Conservation (phyloP, 2,797 vertebrate genomes). For the Clangula hyemalis region DNA sequence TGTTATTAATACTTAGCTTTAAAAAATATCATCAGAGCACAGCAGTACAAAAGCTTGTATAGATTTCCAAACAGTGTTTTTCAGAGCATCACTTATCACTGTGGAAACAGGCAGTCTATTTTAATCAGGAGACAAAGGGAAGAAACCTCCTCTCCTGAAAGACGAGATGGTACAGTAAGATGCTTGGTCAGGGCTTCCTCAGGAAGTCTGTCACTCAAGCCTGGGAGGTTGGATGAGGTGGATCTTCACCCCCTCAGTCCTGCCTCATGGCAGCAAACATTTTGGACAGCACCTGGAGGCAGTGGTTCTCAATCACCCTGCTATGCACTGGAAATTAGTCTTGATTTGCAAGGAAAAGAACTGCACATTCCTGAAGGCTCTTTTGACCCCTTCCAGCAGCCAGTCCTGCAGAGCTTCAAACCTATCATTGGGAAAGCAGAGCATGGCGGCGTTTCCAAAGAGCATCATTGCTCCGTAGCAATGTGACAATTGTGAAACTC, state of each 20-base stretch:
- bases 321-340: background rate
- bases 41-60: background rate
- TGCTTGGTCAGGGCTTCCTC: background rate
- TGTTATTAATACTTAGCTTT: background rate
- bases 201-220: background rate
- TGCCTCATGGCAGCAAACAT: background rate
- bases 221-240: background rate
- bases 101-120: background rate
- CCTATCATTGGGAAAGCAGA: background rate
- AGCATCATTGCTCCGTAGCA: background rate
- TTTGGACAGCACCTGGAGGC: background rate
- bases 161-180: background rate
- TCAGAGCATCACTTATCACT: background rate
- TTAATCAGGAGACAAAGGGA: background rate
- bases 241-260: background rate
- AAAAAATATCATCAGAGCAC: background rate
- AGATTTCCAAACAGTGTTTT: background rate
- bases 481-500: background rate
- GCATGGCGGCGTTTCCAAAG: background rate
- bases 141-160: background rate
- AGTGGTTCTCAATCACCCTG: background rate
- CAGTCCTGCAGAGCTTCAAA: background rate
- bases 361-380: background rate
- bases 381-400: background rate
- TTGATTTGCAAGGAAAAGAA: background rate